These are phyloP conservation scores for Tokudaia tokunoshimensis DNA, from an alignment of 2,797 vertebrate species.

Conservation along the genomic window DNA sequence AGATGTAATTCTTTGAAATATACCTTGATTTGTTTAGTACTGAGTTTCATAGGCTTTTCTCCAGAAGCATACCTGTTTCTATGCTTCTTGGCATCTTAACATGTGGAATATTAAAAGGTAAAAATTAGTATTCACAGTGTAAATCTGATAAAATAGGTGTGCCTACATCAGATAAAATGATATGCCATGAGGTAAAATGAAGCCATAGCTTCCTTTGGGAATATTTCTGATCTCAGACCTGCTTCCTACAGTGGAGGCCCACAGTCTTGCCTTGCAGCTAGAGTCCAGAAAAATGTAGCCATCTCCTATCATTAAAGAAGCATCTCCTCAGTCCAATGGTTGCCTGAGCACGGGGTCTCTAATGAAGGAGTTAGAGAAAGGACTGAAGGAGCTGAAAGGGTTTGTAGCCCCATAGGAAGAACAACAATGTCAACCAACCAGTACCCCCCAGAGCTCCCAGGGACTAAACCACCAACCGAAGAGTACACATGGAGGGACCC, in stretches of 20 bases:
- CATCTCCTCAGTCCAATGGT: no score
- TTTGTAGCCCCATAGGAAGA: no score
- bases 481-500: no score
- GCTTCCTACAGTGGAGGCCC: not conserved
- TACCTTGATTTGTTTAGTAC: not conserved
- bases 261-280: no score
- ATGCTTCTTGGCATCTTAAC: not conserved
- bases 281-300: not conserved
- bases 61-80: not conserved
- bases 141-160: not conserved
- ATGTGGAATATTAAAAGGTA: not conserved
- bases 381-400: no score
- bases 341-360: no score
- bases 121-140: not conserved
- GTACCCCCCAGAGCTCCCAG: no score
- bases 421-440: no score
- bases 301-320: no score
- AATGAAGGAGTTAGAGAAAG: no score
- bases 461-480: no score
- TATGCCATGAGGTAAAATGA: not conserved
- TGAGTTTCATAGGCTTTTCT: not conserved
- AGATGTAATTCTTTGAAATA: conserved; percentile 8
- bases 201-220: not conserved
- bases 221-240: not conserved
- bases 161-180: not conserved